Evolutionary conservation across 2,113 vertebrate species (phyloP), one percentile per base, ranked within the genome.

Genomic region (Hiodon alosoides): DNA sequence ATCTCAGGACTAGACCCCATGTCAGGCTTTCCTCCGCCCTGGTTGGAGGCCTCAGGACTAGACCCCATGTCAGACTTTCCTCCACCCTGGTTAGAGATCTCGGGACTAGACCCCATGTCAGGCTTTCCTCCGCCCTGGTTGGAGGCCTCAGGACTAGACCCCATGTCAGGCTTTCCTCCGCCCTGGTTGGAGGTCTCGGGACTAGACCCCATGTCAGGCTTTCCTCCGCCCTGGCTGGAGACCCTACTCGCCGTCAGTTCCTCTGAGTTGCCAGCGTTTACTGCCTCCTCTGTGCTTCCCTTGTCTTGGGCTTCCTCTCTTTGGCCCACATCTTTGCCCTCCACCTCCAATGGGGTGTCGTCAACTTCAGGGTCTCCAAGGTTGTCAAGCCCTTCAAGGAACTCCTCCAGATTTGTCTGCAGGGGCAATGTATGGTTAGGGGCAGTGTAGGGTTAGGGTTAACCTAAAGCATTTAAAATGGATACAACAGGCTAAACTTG

Each of bases 341-440:
- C 57, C 17, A 14, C 57, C 8, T 9, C 31, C 4, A 51, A 3
- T 52, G 64, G 70, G 47, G 74, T 75, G 70, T 85, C 81, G 0
- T 86, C 83, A 10, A n/a, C 48, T 0, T 88, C 86, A 51, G 73
- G 14, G 1, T 87, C 85, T 70, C 85, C 86, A 53, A 89, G 81
- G 64, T 83, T 83, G 10, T 92, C 90, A 0, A 90, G 87, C 72
- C 90, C 89, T 81, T 91, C 89, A 69, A 90, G 71, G 76, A 92
- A 90, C 48, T 90, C 90, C 69, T 91, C 89, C 58, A 90, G 70
- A 55, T 78, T 86, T 3, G 84, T 81, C n/a, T 90, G 85, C 67
- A 80, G 73, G 31, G 62, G 76, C 90, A 91, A 61, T 7, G 53
- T 16, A 52, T 59, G 2, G 57, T 8, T 4, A 59, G 58, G 7